These are phyloP conservation scores for Chloebia gouldiae DNA, from an alignment of 2,113 vertebrate genomes.

Conservation along the genomic window DNA sequence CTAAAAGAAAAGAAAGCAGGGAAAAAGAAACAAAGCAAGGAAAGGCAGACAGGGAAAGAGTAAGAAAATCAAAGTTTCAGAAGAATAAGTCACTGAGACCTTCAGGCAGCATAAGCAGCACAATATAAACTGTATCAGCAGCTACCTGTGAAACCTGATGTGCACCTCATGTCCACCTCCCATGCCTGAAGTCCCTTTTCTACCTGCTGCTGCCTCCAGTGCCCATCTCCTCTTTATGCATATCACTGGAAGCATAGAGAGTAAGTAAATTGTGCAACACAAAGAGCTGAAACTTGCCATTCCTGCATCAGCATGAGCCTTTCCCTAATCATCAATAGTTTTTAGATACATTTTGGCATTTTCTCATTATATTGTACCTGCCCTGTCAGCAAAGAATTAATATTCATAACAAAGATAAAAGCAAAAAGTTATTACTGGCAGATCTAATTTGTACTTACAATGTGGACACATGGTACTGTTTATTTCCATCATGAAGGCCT, in stretches of 20 bases:
- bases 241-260: not conserved
- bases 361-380: not conserved
- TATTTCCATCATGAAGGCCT: not conserved
- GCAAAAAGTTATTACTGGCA: not conserved
- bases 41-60: not conserved
- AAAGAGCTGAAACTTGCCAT: accelerated
- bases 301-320: not conserved
- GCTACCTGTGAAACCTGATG: not conserved
- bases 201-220: not conserved
- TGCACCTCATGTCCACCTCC: accelerated
- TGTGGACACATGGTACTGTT: accelerated
- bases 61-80: not conserved
- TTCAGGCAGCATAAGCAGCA: not conserved
- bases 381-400: not conserved
- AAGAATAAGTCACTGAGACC: not conserved
- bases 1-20: not conserved
- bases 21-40: not conserved
- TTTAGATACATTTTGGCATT: not conserved
- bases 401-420: not conserved
- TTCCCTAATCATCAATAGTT: not conserved
- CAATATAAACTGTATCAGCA: not conserved
- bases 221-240: not conserved
- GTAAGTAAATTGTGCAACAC: not conserved
- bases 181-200: not conserved
- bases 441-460: not conserved